These are phyloP conservation scores for Peromyscus maniculatus DNA, from an alignment of 2,113 vertebrate species.

Conservation along the genomic window DNA sequence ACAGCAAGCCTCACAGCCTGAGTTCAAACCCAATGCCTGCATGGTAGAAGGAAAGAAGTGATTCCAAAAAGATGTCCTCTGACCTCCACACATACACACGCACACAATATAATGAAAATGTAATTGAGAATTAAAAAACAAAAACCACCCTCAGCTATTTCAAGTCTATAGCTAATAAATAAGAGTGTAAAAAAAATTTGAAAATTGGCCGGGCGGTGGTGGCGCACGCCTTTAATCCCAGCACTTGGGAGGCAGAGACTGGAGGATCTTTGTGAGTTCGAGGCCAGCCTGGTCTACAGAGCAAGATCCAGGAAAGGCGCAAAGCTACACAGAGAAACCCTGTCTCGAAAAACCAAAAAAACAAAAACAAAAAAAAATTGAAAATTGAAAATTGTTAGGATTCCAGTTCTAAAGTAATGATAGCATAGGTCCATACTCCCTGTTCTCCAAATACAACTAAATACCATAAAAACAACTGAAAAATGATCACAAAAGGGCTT, in stretches of 20 bases:
- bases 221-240: too few relatives aligned
- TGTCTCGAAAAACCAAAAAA: too few relatives aligned
- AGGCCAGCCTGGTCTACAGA: too few relatives aligned
- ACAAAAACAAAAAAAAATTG: too few relatives aligned
- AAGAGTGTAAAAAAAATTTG: neutral
- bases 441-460: conserved; percentile 15
- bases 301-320: too few relatives aligned
- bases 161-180: conserved; percentile 2
- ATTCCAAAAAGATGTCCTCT: neutral
- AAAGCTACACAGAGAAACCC: too few relatives aligned
- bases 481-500: neutral
- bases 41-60: neutral
- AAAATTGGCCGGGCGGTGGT: neutral
- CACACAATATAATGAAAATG: neutral
- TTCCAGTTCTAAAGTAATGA: neutral
- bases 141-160: neutral
- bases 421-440: neutral
- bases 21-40: neutral
- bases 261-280: too few relatives aligned
- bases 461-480: conserved; percentile 20
- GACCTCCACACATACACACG: neutral
- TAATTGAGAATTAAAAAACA: neutral
- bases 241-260: too few relatives aligned
- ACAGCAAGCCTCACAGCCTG: neutral
- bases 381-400: neutral